phyloP scores from a whole-genome alignment of 1,140 invertebrate genomes.

The Helicoverpa zea region DNA sequence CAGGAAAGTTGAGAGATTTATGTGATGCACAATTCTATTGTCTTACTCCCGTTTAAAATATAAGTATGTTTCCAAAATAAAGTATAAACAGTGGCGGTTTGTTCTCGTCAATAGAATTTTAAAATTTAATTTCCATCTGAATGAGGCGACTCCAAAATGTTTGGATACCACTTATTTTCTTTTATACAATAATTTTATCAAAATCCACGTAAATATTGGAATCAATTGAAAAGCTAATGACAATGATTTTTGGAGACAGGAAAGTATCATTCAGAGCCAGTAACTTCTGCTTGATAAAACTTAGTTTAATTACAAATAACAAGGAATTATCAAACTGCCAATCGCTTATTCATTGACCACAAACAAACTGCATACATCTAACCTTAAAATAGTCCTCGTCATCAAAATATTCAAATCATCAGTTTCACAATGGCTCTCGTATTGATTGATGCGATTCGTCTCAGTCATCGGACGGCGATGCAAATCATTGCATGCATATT shows the following conservation, averaged over 20 bases:
- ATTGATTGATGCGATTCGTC: slow-evolving; percentile 43
- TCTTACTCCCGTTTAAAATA: slow-evolving; percentile 44
- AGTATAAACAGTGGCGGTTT: slow-evolving; percentile 14
- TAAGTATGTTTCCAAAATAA: slow-evolving; percentile 40
- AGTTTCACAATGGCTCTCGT: slow-evolving; percentile 22
- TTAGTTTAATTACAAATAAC: no score
- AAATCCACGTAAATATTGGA: not conserved
- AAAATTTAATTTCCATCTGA: slow-evolving; percentile 32
- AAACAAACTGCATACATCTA: not conserved
- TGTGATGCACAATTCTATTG: slow-evolving; percentile 48
- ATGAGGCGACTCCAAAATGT: not conserved
- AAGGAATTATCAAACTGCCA: not conserved
- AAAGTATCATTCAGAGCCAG: no score
- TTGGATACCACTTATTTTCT: not conserved
- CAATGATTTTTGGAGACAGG: no score
- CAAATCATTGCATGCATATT: slow-evolving; percentile 63
- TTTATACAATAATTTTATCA: not conserved
- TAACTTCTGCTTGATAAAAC: no score
- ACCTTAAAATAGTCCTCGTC: slow-evolving; percentile 11
- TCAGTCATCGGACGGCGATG: slow-evolving; percentile 12
- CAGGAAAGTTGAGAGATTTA: slow-evolving; percentile 58
- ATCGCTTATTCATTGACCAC: not conserved
- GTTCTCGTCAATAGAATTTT: slow-evolving; percentile 37
- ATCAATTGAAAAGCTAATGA: no score
- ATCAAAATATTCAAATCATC: slow-evolving; percentile 43